phyloP scores from a whole-genome alignment of 2,888 invertebrate genomes.

The Trissolcus japonicus region DNA sequence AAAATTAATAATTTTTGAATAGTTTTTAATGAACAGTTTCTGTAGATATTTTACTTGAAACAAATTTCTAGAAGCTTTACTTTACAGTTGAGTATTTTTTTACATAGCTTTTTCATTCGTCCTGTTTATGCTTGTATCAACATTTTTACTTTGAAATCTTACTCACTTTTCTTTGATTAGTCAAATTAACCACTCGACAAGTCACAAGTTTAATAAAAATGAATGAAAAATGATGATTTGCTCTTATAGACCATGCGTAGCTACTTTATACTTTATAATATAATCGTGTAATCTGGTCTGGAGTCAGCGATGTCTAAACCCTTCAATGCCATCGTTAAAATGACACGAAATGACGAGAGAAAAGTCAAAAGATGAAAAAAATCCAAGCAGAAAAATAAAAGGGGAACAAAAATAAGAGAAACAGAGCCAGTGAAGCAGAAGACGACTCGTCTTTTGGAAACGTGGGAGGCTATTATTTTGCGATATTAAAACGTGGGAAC shows the following conservation, averaged over 20 bases:
- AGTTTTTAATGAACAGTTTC: too few species aligned
- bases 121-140: too few species aligned
- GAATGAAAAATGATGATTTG: conserved; percentile 47
- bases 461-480: conserved; percentile 65
- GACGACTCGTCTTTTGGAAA: conserved; percentile 49
- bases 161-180: too few species aligned
- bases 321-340: conserved; percentile 68
- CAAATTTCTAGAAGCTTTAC: too few species aligned
- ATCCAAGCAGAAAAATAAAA: conserved; percentile 27
- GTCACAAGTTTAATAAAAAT: conserved; percentile 38
- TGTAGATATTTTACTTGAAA: too few species aligned
- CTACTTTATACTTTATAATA: conserved; percentile 49
- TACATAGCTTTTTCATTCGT: too few species aligned
- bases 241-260: conserved; percentile 46
- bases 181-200: conserved; percentile 17
- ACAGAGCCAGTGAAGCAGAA: conserved; percentile 1
- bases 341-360: conserved; percentile 53
- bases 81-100: too few species aligned
- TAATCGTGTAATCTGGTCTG: conserved; percentile 63
- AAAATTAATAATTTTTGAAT: too few species aligned
- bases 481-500: conserved; percentile 65
- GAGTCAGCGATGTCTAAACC: conserved; percentile 62
- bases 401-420: conserved; percentile 5
- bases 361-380: conserved; percentile 14
- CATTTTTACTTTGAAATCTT: too few species aligned